Base-by-base conservation (phyloP, 2,113 vertebrate species). In the Diglossa brunneiventris region DNA sequence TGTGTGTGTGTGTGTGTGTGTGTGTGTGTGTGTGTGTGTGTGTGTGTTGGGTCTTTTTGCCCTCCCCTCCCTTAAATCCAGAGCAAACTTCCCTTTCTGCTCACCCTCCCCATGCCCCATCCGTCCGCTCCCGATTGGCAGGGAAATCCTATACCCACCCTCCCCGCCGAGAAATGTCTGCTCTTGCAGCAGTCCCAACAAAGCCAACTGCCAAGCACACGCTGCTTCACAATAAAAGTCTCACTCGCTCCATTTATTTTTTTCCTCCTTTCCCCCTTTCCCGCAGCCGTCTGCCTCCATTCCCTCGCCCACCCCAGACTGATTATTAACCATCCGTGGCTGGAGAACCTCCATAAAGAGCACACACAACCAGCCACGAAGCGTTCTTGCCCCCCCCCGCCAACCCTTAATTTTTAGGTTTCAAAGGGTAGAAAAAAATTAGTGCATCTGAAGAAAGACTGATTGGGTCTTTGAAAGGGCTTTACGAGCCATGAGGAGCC, bases 121-220 rank as follows among this genome's bases (percentile, higher is more conserved):
- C 94, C 90, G 42, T 77, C 81, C 74, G 90, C 95, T 94, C 94
- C 97, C 93, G 97, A 98, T 98, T 98, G 98, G 98, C 97, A 97
- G 97, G 94, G 95, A 94, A 97, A 97, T 73, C 94, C 95, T 96
- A 98, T 95, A 92, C 94, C 96, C 98, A 86, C 97, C 98, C 98
- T 97, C 97, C 97, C 96, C 93, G 94, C 96, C 91, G 94, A 96
- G 98, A 92, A 97, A 97, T 97, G 97, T 96, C 98, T 97, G 97
- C 97, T 97, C 96, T 92, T 96, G 95, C 97, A 96, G 97, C 97
- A 97, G 97, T 97, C 95, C 96, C 97, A 98, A 98, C 98, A 98
- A 98, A 98, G 98, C 97, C 97, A 98, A 97, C 96, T 92, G 96
- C 98, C 95, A 97, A 95, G 96, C 96, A 70, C 91, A 59, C 64